phyloP scores from a whole-genome alignment of 2,113 vertebrate species.

The Plotosus lineatus region DNA sequence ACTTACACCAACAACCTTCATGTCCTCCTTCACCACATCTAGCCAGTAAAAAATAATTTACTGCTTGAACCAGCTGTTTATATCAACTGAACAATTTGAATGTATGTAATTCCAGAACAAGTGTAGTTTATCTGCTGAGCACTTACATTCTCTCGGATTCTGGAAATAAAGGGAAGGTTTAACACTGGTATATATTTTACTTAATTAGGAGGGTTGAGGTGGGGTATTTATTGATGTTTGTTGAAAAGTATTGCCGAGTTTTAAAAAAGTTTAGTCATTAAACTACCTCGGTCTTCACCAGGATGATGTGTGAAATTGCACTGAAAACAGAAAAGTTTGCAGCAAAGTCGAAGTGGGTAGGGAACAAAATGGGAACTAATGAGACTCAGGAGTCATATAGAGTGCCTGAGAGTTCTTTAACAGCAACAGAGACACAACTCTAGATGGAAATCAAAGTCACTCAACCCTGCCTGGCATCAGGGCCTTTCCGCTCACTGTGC shows the following conservation, averaged over 20 bases:
- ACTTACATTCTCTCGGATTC: not conserved
- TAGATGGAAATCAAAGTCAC: slow-evolving; percentile 54
- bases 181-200: not conserved
- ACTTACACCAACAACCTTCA: too few species aligned
- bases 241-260: too few species aligned
- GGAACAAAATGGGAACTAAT: slow-evolving; percentile 36
- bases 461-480: slow-evolving; percentile 52
- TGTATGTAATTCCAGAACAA: not conserved
- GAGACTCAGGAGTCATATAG: not conserved
- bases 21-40: too few species aligned
- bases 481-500: slow-evolving; percentile 39
- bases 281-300: not conserved
- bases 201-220: not conserved
- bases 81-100: not conserved
- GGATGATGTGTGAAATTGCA: not conserved
- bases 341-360: not conserved
- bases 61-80: not conserved
- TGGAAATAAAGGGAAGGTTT: not conserved
- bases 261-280: not conserved
- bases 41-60: not conserved
- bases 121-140: not conserved
- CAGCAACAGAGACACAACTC: slow-evolving; percentile 49
- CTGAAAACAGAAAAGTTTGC: not conserved
- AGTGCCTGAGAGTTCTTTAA: slow-evolving; percentile 43
- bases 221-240: not conserved